Conservation (phyloP, 2,113 vertebrate genomes). For the Seriola dumerili region DNA sequence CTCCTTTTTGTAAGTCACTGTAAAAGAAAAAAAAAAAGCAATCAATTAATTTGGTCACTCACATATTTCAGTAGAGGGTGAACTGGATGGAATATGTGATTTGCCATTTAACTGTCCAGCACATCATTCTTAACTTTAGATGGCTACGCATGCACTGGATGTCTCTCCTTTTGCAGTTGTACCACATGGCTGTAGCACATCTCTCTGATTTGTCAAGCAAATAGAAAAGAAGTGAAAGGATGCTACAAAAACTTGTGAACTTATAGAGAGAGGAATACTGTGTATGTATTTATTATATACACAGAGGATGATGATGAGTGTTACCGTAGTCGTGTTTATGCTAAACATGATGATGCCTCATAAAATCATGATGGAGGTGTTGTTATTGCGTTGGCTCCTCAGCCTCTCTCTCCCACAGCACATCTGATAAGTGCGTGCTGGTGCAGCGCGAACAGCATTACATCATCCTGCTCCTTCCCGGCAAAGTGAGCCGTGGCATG, state of each 20-base stretch:
- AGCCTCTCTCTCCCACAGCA: conserved; percentile 31
- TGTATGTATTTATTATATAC: background rate
- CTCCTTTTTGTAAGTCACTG: conserved; percentile 64
- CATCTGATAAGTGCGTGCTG: conserved; percentile 77
- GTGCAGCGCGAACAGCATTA: conserved; percentile 80
- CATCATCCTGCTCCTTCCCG: conserved; percentile 82
- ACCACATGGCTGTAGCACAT: background rate
- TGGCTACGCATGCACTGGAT: conserved; percentile 21
- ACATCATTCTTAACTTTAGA: conserved; percentile 59
- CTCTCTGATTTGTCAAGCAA: conserved; percentile 27
- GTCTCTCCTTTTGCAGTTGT: background rate
- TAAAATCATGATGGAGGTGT: conserved; percentile 50
- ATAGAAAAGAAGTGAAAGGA: conserved; percentile 3
- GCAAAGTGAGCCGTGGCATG: conserved; percentile 69
- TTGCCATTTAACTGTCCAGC: conserved; percentile 68
- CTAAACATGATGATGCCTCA: conserved; percentile 50
- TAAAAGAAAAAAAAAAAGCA: conserved; percentile 54
- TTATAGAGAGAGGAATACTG: background rate
- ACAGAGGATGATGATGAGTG: conserved; percentile 21
- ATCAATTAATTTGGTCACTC: conserved; percentile 79
- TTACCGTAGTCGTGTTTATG: conserved; percentile 55
- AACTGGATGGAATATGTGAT: conserved; percentile 68
- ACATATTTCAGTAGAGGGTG: conserved; percentile 71
- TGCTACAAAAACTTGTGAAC: background rate
- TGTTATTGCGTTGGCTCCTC: conserved; percentile 58